These are phyloP conservation scores for Tillus elongatus DNA, from an alignment of 2,888 invertebrate genomes.

Conservation along the genomic window DNA sequence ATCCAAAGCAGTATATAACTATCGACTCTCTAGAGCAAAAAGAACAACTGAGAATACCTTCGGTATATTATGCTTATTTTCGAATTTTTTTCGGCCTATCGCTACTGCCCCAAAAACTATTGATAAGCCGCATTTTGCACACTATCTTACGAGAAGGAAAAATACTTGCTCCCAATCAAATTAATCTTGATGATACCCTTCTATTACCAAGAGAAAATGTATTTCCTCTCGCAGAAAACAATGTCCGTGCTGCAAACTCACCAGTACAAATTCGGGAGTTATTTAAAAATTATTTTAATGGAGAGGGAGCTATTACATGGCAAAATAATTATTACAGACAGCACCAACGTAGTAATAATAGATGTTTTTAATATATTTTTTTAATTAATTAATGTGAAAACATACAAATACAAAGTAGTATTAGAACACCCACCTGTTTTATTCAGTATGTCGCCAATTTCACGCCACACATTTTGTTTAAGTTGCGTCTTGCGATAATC, in stretches of 20 bases:
- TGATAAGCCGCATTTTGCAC: slow-evolving; percentile 17
- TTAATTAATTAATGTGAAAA: too few species aligned
- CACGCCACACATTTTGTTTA: slow-evolving; percentile 12
- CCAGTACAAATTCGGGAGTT: slow-evolving; percentile 15
- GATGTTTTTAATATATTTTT: slow-evolving; percentile 5
- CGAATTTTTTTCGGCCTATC: slow-evolving; percentile 16
- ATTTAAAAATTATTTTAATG: slow-evolving; percentile 17
- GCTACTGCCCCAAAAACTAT: slow-evolving; percentile 14
- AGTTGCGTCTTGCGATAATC: slow-evolving; percentile 8
- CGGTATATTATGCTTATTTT: slow-evolving; percentile 17
- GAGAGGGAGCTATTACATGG: slow-evolving; percentile 14
- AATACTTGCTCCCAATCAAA: slow-evolving; percentile 13
- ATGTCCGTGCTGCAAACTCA: slow-evolving; percentile 15
- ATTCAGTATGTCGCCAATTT: slow-evolving; percentile 13
- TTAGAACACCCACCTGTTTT: slow-evolving; percentile 15
- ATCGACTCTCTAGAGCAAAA: slow-evolving; percentile 16
- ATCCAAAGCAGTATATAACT: slow-evolving; percentile 17
- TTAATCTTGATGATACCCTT: slow-evolving; percentile 11
- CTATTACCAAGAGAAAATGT: slow-evolving; percentile 18
- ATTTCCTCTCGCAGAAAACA: slow-evolving; percentile 12
- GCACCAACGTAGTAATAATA: slow-evolving; percentile 9
- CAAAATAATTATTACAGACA: slow-evolving; percentile 15
- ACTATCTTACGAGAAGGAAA: slow-evolving; percentile 18
- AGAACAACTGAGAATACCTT: slow-evolving; percentile 18
- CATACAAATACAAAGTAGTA: slow-evolving; percentile 10